Percentiles rank a stretch among this genome's conserved stretches.
phyloP scores from a whole-genome alignment of 1,140 invertebrate genomes.

The Drosophila repleta region DNA sequence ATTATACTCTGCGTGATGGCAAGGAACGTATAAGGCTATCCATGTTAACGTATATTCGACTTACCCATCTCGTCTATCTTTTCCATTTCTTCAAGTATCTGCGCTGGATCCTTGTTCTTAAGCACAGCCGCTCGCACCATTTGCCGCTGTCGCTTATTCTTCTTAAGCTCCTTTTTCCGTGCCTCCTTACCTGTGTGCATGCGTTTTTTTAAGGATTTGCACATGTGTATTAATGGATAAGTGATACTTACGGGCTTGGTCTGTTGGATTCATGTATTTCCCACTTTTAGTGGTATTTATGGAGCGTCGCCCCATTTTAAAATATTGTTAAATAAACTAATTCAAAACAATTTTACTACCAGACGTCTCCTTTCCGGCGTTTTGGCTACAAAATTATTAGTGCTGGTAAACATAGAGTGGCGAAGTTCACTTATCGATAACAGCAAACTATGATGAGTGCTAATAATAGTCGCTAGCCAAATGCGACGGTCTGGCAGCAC shows the following conservation, averaged over 20 bases:
- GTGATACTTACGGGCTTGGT: conserved; percentile 95
- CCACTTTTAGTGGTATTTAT: conserved; percentile 99
- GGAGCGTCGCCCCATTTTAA: conserved; percentile 95
- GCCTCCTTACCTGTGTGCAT: conserved; percentile 94
- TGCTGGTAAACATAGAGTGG: conserved; percentile 6
- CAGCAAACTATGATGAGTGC: not conserved
- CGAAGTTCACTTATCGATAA: conserved; percentile 2
- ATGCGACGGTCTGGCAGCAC: conserved; percentile 3
- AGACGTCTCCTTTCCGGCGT: conserved; percentile 4
- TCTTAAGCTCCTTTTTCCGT: conserved; percentile 98
- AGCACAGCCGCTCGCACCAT: conserved; percentile 97
- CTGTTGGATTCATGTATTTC: conserved; percentile 99
- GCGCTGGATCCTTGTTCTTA: conserved; percentile 98
- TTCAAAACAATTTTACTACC: not conserved
- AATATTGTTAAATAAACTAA: conserved; percentile 6
- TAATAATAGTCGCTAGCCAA: not conserved
- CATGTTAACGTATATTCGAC: conserved; percentile 37
- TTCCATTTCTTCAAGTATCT: conserved; percentile 97
- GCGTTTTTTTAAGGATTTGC: conserved; percentile 5
- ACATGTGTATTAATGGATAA: not conserved
- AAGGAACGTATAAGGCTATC: not conserved
- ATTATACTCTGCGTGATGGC: conserved; percentile 91
- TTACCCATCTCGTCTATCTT: conserved; percentile 99
- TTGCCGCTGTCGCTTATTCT: conserved; percentile 98
- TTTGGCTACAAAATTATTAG: conserved; percentile 11